A percentile compares a stretch with the other conserved stretches of the same genome.
Conservation (phyloP, 2,888 invertebrate species). For the Dendrolimus houi region DNA sequence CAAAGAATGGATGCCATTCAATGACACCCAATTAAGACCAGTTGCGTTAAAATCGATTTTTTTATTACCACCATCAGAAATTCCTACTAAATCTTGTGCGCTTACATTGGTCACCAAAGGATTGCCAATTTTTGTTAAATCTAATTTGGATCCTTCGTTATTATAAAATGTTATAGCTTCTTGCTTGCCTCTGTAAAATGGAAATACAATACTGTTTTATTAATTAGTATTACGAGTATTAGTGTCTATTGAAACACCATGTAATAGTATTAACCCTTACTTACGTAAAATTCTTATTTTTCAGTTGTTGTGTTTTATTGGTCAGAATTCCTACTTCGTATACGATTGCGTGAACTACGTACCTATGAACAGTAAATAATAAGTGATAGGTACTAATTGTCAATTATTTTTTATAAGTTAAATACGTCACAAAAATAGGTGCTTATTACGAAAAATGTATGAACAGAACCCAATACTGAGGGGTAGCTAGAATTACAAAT, state of each 20-base stretch:
- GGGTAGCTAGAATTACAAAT: too few relatives aligned
- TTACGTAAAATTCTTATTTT: constrained; percentile 28
- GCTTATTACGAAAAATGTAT: too few relatives aligned
- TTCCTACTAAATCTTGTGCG: constrained; percentile 46
- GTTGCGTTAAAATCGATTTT: background rate
- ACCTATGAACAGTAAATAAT: constrained; percentile 29
- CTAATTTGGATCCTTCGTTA: constrained; percentile 44
- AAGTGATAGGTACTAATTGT: too few relatives aligned
- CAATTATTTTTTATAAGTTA: too few relatives aligned
- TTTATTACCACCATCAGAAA: constrained; percentile 28
- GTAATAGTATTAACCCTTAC: constrained; percentile 10
- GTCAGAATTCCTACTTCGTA: constrained; percentile 64
- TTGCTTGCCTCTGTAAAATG: constrained; percentile 43
- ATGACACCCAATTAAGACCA: background rate
- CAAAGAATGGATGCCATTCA: background rate
- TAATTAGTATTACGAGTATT: background rate
- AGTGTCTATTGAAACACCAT: too few relatives aligned
- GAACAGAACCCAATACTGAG: too few relatives aligned
- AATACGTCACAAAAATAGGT: too few relatives aligned
- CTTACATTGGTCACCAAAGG: constrained; percentile 57
- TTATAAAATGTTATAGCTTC: constrained; percentile 53
- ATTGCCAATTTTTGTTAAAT: constrained; percentile 37
- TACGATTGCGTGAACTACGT: constrained; percentile 57
- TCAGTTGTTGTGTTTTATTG: constrained; percentile 39
- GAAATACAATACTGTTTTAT: background rate